Conservation (phyloP, 1,140 invertebrate species). For the Drosophila mojavensis region DNA sequence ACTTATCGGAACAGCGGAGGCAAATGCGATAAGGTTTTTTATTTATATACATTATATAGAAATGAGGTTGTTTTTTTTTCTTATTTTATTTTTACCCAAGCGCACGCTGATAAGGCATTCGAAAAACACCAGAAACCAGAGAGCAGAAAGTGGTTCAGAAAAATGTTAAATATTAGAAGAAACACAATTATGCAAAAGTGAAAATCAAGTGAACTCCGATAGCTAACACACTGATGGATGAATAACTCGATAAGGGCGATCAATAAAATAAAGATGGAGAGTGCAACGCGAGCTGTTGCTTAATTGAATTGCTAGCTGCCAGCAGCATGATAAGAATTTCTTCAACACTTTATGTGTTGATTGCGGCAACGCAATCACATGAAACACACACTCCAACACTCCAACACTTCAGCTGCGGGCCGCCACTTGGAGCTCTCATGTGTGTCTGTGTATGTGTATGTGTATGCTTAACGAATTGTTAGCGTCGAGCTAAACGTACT, state of each 20-base stretch:
- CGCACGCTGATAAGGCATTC: slow-evolving; percentile 22
- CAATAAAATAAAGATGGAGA: slow-evolving; percentile 25
- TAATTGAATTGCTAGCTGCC: slow-evolving; percentile 62
- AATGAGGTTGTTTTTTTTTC: slow-evolving; percentile 15
- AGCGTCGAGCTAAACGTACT: not conserved
- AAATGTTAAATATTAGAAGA: slow-evolving; percentile 27
- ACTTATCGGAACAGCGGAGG: slow-evolving; percentile 63
- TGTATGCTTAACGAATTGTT: not conserved
- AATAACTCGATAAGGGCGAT: not conserved
- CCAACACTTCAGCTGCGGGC: slow-evolving; percentile 16
- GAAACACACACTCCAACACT: slow-evolving; percentile 7
- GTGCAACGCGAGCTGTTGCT: slow-evolving; percentile 42
- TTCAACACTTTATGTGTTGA: slow-evolving; percentile 15
- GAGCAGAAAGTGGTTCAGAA: not conserved
- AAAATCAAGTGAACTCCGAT: slow-evolving; percentile 12
- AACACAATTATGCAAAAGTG: slow-evolving; percentile 20
- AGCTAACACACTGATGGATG: too few species aligned
- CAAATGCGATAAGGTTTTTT: slow-evolving; percentile 63
- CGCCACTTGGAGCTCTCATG: slow-evolving; percentile 22
- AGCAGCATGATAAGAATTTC: slow-evolving; percentile 51
- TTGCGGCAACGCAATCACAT: slow-evolving; percentile 25
- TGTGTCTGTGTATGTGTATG: too few species aligned
- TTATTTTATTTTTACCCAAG: slow-evolving; percentile 30
- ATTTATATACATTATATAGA: slow-evolving; percentile 10
- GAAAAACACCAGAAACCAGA: slow-evolving; percentile 19